Evolutionary conservation across 1,140 invertebrate species (phyloP), one percentile per base, ranked within the genome.

Genomic region (Plutomurus gul): DNA sequence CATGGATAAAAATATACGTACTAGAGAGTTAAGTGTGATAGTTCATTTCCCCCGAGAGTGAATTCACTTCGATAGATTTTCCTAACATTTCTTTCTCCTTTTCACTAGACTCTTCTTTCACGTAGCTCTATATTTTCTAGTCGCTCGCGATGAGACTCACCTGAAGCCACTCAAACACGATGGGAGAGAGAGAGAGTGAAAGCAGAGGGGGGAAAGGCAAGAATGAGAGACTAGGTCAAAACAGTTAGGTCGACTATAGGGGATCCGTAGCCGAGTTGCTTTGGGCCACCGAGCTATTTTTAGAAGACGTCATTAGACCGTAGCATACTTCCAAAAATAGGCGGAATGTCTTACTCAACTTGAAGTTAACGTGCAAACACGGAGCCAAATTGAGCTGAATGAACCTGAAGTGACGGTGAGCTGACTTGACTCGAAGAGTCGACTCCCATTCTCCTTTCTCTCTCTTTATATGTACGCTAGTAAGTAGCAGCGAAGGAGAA

Each of bases 291-390:
- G 51, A 13, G 30, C 30, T 65, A 65, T 65, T 65, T 65, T 65
- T 65, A 65, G 25, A 27, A 18, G 7, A 2, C 30, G 36, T 65
- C 56, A 65, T 65, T 65, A 65, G 56, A 65, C 30, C 13, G 8
- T 43, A 65, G 56, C 18, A 65, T 36, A 65, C 30, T 65, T 65
- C 56, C 56, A 65, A 65, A 65, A 65, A 65, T 65, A 65, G 56
- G 56, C 56, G n/a, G n/a, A n/a, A 30, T 65, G 30, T 30, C 51
- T 60, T 65, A 65, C 56, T 65, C 56, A 65, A n/a, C n/a, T n/a
- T n/a, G n/a, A n/a, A n/a, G n/a, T n/a, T n/a, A n/a, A 65, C 30
- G 56, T 30, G 56, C 56, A 65, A 65, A 65, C 27, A 33, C 56
- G 11, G 11, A 65, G 36, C 56, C 56, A 65, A 65, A 65, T 65